These are phyloP conservation scores for Bufo gargarizans DNA, from an alignment of 2,113 vertebrate genomes.

Conservation along the genomic window DNA sequence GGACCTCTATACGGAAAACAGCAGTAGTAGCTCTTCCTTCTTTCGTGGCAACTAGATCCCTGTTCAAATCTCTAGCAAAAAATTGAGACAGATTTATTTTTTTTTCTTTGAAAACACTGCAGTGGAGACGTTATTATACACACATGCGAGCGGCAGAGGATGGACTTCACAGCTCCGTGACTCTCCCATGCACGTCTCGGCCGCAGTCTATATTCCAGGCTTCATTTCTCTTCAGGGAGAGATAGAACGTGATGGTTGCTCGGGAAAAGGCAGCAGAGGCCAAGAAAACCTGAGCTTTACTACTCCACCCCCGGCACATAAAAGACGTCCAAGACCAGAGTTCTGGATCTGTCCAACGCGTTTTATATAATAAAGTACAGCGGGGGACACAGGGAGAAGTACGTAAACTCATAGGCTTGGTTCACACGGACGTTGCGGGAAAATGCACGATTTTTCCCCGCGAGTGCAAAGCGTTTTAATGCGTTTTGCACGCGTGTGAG, in stretches of 20 bases:
- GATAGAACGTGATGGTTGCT: not conserved
- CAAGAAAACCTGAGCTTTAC: not conserved
- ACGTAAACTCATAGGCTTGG: no score
- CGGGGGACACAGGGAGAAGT: not conserved
- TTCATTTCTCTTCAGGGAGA: conserved; percentile 37
- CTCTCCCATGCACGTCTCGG: not conserved
- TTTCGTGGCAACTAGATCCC: no score
- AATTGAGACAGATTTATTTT: no score
- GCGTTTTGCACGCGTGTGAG: no score
- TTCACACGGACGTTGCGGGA: no score
- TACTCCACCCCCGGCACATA: not conserved
- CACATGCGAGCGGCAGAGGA: not conserved
- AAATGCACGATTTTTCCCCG: no score
- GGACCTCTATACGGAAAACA: no score
- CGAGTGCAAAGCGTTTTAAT: no score
- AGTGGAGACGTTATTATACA: not conserved
- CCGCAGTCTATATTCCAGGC: not conserved
- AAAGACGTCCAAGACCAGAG: not conserved
- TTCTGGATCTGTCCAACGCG: not conserved
- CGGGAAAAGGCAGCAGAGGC: no score
- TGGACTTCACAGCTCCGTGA: not conserved
- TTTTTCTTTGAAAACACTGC: not conserved
- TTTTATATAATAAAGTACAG: not conserved
- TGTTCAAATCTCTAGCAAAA: no score
- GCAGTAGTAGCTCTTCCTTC: no score